Base-by-base conservation (phyloP, 1,140 invertebrate genomes). In the Muscidifurax raptorellus region DNA sequence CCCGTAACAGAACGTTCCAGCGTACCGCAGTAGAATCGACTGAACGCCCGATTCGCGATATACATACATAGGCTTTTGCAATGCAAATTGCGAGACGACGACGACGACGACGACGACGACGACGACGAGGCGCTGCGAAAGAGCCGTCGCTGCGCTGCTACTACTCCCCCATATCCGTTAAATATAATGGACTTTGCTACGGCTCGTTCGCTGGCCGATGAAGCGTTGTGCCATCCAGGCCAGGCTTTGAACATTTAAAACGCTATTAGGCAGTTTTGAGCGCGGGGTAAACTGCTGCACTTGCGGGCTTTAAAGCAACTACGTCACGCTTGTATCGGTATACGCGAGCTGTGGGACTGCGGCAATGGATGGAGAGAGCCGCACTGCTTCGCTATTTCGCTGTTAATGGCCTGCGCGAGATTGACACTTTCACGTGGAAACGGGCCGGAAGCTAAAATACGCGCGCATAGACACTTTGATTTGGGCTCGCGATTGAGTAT, bases 11-110 rank as follows among this genome's bases (percentile, higher is more conserved):
- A 59, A n/a, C 4, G 2, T 59, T 59, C 36, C 36, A 10, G 7
- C 36, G 36, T n/a, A n/a, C 52, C 22, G 18, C 22, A 59, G 52
- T 78, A 18, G 59, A n/a, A n/a, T 64, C 59, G 59, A 69, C 67
- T 69, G 32, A 87, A 84, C 84, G 85, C 71, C 18, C 71, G 30
- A 72, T 36, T 72, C 71, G 27, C 32, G 18, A 72, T 32, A 71
- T 30, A 69, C 9, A 32, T 69, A 81, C 83, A 79, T 80, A 78
- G 83, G 88, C 88, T 89, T 91, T 91, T 90, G 88, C 90, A 92
- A 90, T 92, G 90, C 90, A 91, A 91, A 92, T 91, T 86, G 76
- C 74, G 85, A 87, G 82, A 82, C 84, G 86, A 18, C 44, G 25
- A 22, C 18, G 22, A n/a, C n/a, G n/a, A n/a, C n/a, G n/a, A n/a